A percentile compares a stretch with the other conserved stretches of the same genome.
Conservation (phyloP, 2,888 invertebrate species). For the Lasioglossum leucozonium region DNA sequence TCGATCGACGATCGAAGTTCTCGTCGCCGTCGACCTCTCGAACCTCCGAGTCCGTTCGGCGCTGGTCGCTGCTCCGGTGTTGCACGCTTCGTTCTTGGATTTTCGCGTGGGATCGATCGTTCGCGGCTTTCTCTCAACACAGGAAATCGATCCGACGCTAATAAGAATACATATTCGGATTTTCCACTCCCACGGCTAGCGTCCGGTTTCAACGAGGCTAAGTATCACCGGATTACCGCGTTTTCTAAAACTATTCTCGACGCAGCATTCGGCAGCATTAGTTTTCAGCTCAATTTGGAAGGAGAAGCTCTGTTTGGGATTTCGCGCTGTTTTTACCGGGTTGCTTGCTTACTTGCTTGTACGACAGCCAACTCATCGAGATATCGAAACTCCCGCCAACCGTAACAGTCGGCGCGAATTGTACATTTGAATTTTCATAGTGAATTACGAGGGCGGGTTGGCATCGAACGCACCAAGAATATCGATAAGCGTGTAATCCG, state of each 20-base stretch:
- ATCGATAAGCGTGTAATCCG: slow-evolving; percentile 20
- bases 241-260: neutral
- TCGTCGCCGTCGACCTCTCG: slow-evolving; percentile 23
- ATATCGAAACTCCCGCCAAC: neutral
- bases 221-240: neutral
- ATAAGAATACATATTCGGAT: neutral
- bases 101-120: slow-evolving; percentile 20
- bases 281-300: neutral
- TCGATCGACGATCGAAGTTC: slow-evolving; percentile 59
- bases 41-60: slow-evolving; percentile 41
- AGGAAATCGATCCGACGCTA: neutral
- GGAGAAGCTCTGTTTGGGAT: neutral
- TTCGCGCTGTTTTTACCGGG: neutral
- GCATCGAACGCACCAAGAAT: slow-evolving; percentile 16
- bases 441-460: neutral
- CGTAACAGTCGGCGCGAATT: neutral
- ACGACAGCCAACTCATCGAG: neutral
- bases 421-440: neutral
- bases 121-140: neutral
- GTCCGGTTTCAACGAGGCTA: neutral
- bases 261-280: too few relatives aligned
- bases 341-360: too few relatives aligned
- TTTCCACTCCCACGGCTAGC: neutral
- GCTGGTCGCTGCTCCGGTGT: neutral
- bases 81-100: slow-evolving; percentile 14